Conservation (phyloP, 2,888 invertebrate species). For the Sinodicranocentrus sp. region DNA sequence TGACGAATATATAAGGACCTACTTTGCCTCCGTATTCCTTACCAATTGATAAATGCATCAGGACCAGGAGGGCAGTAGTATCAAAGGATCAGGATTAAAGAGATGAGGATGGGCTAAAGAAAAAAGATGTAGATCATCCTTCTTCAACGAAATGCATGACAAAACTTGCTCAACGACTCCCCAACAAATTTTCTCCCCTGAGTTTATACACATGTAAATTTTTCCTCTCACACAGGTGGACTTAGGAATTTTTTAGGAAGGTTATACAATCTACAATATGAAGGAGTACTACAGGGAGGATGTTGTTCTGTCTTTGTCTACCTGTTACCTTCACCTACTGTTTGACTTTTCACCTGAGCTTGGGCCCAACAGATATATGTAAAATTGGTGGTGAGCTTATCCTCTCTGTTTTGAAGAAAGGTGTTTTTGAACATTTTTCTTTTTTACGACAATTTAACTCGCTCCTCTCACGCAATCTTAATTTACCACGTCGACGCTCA, state of each 20-base stretch:
- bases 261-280: background rate
- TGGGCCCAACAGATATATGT: background rate
- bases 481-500: slow-evolving; percentile 46
- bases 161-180: slow-evolving; percentile 42
- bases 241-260: background rate
- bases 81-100: slow-evolving; percentile 52
- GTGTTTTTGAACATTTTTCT: too few relatives aligned
- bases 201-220: background rate
- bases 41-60: slow-evolving; percentile 39
- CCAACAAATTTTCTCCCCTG: background rate
- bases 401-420: too few relatives aligned
- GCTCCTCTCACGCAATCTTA: slow-evolving; percentile 59
- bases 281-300: background rate
- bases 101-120: slow-evolving; percentile 38
- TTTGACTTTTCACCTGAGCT: slow-evolving; percentile 70
- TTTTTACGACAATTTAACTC: slow-evolving; percentile 7
- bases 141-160: slow-evolving; percentile 6
- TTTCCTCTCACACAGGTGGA: background rate
- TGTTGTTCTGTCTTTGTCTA: slow-evolving; percentile 1
- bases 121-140: slow-evolving; percentile 44
- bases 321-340: slow-evolving; percentile 72
- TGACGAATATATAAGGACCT: too few relatives aligned
- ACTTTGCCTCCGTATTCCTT: slow-evolving; percentile 32
- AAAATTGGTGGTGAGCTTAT: background rate
- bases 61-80: slow-evolving; percentile 61